Base-by-base conservation (phyloP, 2,797 vertebrate species). In the Gorsachius magnificus region DNA sequence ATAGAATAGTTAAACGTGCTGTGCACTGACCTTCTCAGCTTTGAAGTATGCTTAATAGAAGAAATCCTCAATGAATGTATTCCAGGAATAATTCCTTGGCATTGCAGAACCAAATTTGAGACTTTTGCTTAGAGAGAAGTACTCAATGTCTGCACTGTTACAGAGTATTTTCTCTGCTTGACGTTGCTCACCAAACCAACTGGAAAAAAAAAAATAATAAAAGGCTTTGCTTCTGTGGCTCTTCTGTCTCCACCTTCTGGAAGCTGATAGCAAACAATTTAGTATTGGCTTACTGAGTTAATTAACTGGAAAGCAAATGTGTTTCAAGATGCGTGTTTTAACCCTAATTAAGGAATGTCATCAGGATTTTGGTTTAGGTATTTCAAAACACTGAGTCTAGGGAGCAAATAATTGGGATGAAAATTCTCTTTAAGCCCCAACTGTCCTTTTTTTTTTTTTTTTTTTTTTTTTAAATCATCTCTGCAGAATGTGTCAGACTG, bases 221-320 rank as follows among this genome's bases (percentile, higher is more conserved):
- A 15, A 25, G 12, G 61, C 83, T 78, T 93, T 12, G 19, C 65
- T 90, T 84, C 36, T 56, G 57, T 86, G 94, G 76, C 74, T 93
- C 65, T 89, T 86, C 79, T 95, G 89, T 95, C 96, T 97, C 96
- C 94, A 95, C 92, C 96, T 96, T 93, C 96, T 97, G 95, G 97
- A 97, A 95, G 90, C 64, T 86, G 66, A 85, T 48, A 88, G 94
- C 79, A 95, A 94, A 89, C 89, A 53, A 87, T 87, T 89, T 22
- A 29, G 53, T n/a, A 57, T 63, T 50, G 45, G 69, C 22, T 83
- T 64, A 45, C 66, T 41, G 33, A 80, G 75, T 83, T 95, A 86
- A 92, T 91, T 75, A 86, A 71, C 60, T 72, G 83, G 83, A 91
- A 91, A 84, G 51, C 63, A 75, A 80, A 89, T 15, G 77, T 90